Percentiles rank a stretch among this genome's conserved stretches.
Conservation (phyloP, 1,140 invertebrate species). For the Condylostylus longicornis region DNA sequence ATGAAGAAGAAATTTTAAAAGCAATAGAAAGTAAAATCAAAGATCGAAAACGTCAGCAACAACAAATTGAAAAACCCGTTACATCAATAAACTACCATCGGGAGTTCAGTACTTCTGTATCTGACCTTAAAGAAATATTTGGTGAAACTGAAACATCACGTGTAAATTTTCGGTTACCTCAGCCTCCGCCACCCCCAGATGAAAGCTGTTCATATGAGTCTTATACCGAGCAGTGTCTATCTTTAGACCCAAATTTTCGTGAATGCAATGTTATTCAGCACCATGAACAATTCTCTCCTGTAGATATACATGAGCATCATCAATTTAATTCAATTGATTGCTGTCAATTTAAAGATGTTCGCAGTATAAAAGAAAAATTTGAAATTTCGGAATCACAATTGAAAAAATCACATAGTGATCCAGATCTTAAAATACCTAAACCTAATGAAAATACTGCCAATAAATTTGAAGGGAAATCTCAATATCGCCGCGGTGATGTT, state of each 20-base stretch:
- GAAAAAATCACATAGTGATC: slow-evolving; percentile 57
- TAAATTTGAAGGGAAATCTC: too few relatives aligned
- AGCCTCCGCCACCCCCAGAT: slow-evolving; percentile 22
- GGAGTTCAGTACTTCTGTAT: slow-evolving; percentile 43
- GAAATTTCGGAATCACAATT: slow-evolving; percentile 40
- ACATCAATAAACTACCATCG: slow-evolving; percentile 10
- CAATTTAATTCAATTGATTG: slow-evolving; percentile 39
- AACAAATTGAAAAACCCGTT: too few relatives aligned
- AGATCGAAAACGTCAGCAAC: slow-evolving; percentile 12
- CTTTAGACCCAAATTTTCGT: too few relatives aligned
- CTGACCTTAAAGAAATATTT: slow-evolving; percentile 61
- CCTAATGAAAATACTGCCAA: slow-evolving; percentile 32
- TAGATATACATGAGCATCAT: slow-evolving; percentile 5
- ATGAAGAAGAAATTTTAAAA: slow-evolving; percentile 27
- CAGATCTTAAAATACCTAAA: slow-evolving; percentile 41
- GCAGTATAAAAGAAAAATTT: slow-evolving; percentile 53
- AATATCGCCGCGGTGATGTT: slow-evolving; percentile 46
- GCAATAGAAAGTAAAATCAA: slow-evolving; percentile 28
- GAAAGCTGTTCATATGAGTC: too few relatives aligned
- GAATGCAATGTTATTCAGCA: slow-evolving; percentile 17
- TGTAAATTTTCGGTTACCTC: slow-evolving; percentile 30
- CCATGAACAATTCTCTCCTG: too few relatives aligned
- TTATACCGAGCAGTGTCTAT: too few relatives aligned
- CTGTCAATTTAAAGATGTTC: slow-evolving; percentile 58
- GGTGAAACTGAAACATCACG: slow-evolving; percentile 44